These are phyloP conservation scores for Micrasema longulum DNA, from an alignment of 1,140 invertebrate species.

Conservation along the genomic window DNA sequence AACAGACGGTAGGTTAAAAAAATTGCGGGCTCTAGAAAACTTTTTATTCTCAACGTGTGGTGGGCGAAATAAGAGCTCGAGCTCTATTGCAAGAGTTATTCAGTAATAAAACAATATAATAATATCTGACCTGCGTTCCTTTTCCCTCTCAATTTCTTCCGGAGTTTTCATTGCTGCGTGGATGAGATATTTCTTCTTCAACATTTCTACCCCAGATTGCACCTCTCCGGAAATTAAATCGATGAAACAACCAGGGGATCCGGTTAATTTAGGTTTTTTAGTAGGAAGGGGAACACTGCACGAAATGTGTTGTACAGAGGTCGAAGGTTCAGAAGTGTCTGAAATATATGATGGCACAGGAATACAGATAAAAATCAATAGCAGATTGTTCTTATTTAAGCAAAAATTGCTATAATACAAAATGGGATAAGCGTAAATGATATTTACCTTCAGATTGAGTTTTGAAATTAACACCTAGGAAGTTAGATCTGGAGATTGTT, in stretches of 20 bases:
- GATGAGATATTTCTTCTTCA: conserved; percentile 73
- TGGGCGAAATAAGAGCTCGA: too few relatives aligned
- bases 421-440: neutral
- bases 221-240: conserved; percentile 65
- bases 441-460: conserved; percentile 11
- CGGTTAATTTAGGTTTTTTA: conserved; percentile 68
- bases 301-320: conserved; percentile 23
- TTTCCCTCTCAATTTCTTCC: conserved; percentile 63
- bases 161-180: conserved; percentile 68
- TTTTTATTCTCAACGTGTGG: too few relatives aligned
- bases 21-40: too few relatives aligned
- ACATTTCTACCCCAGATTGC: conserved; percentile 67
- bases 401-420: neutral
- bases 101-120: too few relatives aligned
- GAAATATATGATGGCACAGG: neutral
- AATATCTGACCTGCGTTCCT: conserved; percentile 63
- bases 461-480: conserved; percentile 1
- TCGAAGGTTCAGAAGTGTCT: neutral
- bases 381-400: neutral
- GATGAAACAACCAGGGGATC: conserved; percentile 71
- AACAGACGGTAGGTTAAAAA: too few relatives aligned
- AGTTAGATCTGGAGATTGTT: neutral
- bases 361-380: neutral
- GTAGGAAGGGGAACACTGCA: conserved; percentile 51
- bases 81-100: too few relatives aligned